Conservation (phyloP, 2,113 vertebrate species). For the Dermatemys mawii region DNA sequence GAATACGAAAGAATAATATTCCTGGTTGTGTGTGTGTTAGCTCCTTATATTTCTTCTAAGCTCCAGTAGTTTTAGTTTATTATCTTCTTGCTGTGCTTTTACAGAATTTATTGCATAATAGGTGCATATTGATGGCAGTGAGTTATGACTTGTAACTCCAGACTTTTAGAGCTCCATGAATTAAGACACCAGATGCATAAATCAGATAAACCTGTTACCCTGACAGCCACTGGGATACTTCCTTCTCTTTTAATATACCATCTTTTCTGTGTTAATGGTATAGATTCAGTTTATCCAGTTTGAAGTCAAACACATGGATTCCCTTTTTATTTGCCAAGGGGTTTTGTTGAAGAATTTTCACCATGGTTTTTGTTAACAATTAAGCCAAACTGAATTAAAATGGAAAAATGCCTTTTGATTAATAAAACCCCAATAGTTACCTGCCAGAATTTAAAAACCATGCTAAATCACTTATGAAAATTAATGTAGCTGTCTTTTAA, state of each 20-base stretch:
- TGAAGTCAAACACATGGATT: not conserved
- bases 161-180: constrained; percentile 1
- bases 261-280: constrained; percentile 26
- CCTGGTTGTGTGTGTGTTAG: not conserved
- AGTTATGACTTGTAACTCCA: not conserved
- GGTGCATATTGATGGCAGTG: not conserved
- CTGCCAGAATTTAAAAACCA: not conserved
- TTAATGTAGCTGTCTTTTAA: constrained; percentile 34
- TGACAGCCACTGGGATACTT: not conserved
- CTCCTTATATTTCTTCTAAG: constrained; percentile 6
- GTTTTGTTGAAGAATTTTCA: not conserved
- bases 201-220: constrained; percentile 36
- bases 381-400: constrained; percentile 33
- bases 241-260: not conserved
- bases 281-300: constrained; percentile 44
- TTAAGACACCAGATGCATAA: constrained; percentile 32
- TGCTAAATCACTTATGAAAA: not conserved
- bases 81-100: constrained; percentile 4
- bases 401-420: constrained; percentile 47
- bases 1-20: not conserved
- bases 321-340: constrained; percentile 61
- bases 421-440: constrained; percentile 14
- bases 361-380: constrained; percentile 34
- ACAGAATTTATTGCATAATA: constrained; percentile 13
- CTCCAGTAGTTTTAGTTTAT: not conserved